Conservation (phyloP, 2,888 invertebrate genomes). For the Cataglyphis livida region DNA sequence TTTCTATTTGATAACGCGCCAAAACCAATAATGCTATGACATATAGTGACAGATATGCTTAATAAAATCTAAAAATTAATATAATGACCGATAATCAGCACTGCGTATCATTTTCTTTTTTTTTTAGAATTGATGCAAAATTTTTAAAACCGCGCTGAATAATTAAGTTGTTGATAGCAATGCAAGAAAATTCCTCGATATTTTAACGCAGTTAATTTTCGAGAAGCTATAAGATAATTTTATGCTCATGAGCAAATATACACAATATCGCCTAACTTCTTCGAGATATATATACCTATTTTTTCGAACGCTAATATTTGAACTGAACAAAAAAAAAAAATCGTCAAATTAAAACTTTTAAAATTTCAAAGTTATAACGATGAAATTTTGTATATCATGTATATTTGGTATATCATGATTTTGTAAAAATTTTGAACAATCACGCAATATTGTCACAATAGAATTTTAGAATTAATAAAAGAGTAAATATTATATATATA, state of each 20-base stretch:
- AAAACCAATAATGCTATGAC: background rate
- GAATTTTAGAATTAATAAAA: background rate
- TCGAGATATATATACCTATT: constrained; percentile 15
- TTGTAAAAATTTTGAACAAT: background rate
- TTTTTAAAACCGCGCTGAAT: constrained; percentile 6
- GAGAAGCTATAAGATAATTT: constrained; percentile 39
- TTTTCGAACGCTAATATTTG: background rate
- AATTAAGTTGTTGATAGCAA: constrained; percentile 40
- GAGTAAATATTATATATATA: too few relatives aligned
- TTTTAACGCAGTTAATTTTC: constrained; percentile 53
- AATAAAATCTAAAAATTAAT: background rate
- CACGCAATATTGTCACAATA: background rate
- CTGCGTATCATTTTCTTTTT: background rate
- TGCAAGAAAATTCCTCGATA: constrained; percentile 55
- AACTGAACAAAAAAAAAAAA: background rate
- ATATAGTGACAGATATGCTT: background rate
- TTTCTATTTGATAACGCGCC: background rate
- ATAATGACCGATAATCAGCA: constrained; percentile 27
- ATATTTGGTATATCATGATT: background rate
- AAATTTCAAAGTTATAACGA: background rate
- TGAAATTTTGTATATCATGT: background rate
- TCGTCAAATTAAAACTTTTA: background rate
- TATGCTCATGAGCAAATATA: constrained; percentile 6
- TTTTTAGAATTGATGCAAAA: background rate
- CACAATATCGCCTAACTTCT: constrained; percentile 13